Base-by-base conservation (phyloP, 2,113 vertebrate species). In the Chaetorhynchus papuensis region DNA sequence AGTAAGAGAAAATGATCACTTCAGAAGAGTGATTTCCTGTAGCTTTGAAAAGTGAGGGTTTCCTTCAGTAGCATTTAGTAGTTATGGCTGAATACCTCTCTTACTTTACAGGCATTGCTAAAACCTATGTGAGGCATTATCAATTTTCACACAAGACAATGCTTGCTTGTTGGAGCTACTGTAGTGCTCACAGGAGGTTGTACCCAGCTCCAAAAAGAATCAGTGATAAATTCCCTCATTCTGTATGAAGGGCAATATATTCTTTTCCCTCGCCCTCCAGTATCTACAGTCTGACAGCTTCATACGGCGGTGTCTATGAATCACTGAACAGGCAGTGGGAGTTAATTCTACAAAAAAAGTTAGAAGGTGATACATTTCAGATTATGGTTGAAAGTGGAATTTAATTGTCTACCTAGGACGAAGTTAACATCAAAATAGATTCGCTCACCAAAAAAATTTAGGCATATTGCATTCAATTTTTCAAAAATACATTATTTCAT, bases 61-160 rank as follows among this genome's bases (percentile, higher is more conserved):
- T 94, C 83, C 87, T 96, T 76, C 75, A 57, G 81, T n/a, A 88
- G 35, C 56, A 31, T 81, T 80, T 87, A 72, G 72, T 66, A 93
- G 57, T 68, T 79, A 45, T 11, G 82, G 61, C 53, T 79, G 54
- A 93, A 79, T 75, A 71, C 47, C 44, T 71, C 89, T 90, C 56
- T 70, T 83, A 30, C 39, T 94, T 87, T 84, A 57, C n/a, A 90
- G 68, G 64, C 79, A 78, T 42, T 84, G 71, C 63, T 75, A 90
- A 81, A 65, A 89, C 26, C 54, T 50, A 16, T 85, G 85, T 83
- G 92, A 86, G 45, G 52, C 42, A 50, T 65, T 87, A 90, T 37
- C 85, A 90, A 96, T 92, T 96, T 94, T 89, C 77, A 93, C 45
- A 70, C 26, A 59, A 88, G 71, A 89, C 53, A 95, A 84, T 24